These are phyloP conservation scores for Anguilla pacifica DNA, from an alignment of 2,797 vertebrate genomes.

Conservation along the genomic window DNA sequence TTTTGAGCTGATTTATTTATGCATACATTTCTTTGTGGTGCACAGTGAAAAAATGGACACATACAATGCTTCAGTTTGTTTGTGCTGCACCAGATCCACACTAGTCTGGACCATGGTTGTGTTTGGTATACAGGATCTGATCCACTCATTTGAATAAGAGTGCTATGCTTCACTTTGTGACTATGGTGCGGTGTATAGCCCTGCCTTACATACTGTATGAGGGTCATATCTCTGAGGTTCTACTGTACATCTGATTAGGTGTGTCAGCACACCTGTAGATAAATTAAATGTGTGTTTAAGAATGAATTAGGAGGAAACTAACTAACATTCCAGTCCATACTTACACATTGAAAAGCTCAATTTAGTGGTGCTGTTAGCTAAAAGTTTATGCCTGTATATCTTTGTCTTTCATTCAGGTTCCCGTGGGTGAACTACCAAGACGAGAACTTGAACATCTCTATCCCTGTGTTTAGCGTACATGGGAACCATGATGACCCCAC, in stretches of 20 bases:
- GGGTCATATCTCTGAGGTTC: neutral
- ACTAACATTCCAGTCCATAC: neutral
- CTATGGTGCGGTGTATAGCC: no score
- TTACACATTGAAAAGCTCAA: neutral
- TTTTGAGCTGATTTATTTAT: neutral
- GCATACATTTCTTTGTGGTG: no score
- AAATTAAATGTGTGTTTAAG: no score
- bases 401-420: conserved; percentile 74
- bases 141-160: no score
- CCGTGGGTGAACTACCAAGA: conserved; percentile 99
- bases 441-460: conserved; percentile 92
- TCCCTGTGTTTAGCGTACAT: conserved; percentile 95
- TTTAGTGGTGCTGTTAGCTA: neutral
- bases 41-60: no score
- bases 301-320: neutral
- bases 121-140: no score
- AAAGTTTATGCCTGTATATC: neutral
- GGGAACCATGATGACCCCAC: conserved; percentile 99
- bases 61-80: no score
- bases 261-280: no score
- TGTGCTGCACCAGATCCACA: no score
- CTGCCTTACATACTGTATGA: neutral
- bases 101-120: no score
- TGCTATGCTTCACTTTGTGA: no score
- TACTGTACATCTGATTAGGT: no score